Base-by-base conservation (phyloP, 2,797 vertebrate genomes). In the Euthynnus affinis region DNA sequence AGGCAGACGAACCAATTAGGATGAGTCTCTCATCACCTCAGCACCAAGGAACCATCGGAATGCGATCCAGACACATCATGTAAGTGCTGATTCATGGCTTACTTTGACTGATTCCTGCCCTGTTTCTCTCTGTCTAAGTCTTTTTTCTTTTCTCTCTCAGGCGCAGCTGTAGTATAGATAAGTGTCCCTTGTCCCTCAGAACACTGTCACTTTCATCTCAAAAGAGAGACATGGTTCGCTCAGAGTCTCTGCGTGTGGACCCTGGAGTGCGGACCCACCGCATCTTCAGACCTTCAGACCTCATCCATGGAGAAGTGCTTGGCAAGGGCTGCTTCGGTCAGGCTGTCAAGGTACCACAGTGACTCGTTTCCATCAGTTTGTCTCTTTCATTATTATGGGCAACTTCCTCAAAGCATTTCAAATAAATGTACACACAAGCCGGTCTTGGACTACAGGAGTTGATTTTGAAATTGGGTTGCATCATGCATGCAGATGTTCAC, bases 261-360 rank as follows among this genome's bases (percentile, higher is more conserved):
- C 91, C 95, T 10, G 91, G 87, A 22, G 91, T 94, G 40, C 95
- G 96, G 0, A 88, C 93, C 0, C 97, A 99, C 71, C 97, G 98
- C 56, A 99, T 98, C 89, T 99, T 99, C 94, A 96, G 98, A 29
- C 96, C 98, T 0, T 99, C 97, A 0, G 98, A 99, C 90, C 97
- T 99, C 72, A 98, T 99, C 82, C 97, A 97, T 0, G 98, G 98
- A 15, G 98, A 99, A 69, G 97, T 99, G 84, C 88, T 99, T 59
- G 98, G 98, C 66, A 99, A 96, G 66, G 98, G 98, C 83, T 98
- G 95, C 94, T 99, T 98, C 0, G 98, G 98, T 78, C 98, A 98
- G 87, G 98, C 98, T 81, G 96, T 98, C 86, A 99, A 99, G 97
- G 98, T 99, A 92, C 27, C 7, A 4, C 53, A 32, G 2, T 9